Evolutionary conservation across 2,113 vertebrate genomes (phyloP), one percentile per base, ranked within the genome.

Genomic region (Speoplatyrhinus poulsoni): DNA sequence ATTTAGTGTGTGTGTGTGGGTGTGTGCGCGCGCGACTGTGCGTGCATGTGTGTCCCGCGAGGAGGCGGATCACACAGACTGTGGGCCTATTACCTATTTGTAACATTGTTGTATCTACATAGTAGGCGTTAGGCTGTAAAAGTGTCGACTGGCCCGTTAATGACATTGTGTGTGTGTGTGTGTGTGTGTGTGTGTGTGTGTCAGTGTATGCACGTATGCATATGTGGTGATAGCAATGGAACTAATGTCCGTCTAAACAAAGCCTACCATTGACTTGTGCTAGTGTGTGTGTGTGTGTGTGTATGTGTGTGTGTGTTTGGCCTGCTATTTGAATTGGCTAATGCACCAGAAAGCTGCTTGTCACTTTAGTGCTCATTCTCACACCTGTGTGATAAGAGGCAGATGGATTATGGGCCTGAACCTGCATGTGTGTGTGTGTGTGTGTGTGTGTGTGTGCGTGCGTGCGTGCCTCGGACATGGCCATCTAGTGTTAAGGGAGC

Each of bases 101-200:
- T 58, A 54, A 75, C 69, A 60, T 54, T 41, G 62, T 76, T 52
- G 73, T 81, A 66, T 87, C 70, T 68, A 53, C 80, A 83, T 85
- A 83, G 81, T 72, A 82, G 87, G 73, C 77, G 68, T 49, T 6
- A 49, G 59, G 78, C 32, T 81, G 81, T 89, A 83, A 89, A 90
- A 77, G 75, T 73, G 81, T 87, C 84, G 87, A 76, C 72, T 82
- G 75, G 72, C 54, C 17, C 1, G 59, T 73, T 85, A 85, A 89
- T 82, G 76, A 75, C 79, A 64, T 32, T 12, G 63, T 53, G 53
- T 73, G 73, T 66, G 62, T 69, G 17, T 81, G 64, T 72, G 52
- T 82, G 54, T 70, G 55, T 69, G 67, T 47, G 71, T 32, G 75
- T 60, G 69, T 59, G 5, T 65, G 59, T 57, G 13, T 55, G 33